Percentiles rank a stretch among this genome's conserved stretches.
Evolutionary conservation across 2,113 vertebrate species (phyloP).

Genomic region (Fulmarus glacialis): DNA sequence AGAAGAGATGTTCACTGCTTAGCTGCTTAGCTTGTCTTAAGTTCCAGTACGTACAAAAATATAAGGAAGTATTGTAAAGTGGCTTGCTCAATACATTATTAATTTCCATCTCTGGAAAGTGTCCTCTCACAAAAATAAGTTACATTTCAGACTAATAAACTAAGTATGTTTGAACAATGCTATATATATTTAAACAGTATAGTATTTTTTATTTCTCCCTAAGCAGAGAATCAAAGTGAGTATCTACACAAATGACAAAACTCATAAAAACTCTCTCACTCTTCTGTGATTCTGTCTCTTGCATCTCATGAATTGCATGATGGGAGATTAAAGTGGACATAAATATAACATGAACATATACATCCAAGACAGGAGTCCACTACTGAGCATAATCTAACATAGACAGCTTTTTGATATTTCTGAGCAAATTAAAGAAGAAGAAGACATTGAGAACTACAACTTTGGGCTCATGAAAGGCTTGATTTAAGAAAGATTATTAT

Average conservation of each 20-base stretch:
- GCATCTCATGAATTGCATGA: neutral
- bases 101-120: neutral
- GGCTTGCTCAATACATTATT: neutral
- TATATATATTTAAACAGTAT: neutral
- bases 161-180: neutral
- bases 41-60: neutral
- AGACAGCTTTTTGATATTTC: neutral
- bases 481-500: neutral
- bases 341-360: neutral
- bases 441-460: neutral
- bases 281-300: neutral
- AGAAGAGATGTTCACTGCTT: neutral
- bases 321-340: neutral
- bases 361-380: neutral
- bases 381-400: neutral
- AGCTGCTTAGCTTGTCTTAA: neutral
- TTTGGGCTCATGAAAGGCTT: neutral
- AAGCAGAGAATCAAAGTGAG: neutral
- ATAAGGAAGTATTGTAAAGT: neutral
- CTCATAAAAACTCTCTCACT: neutral
- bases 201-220: neutral
- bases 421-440: neutral
- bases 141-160: neutral
- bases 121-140: neutral
- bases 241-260: neutral